Evolutionary conservation across 2,797 vertebrate species (phyloP), one percentile per base, ranked within the genome.

Genomic region (Xiphophorus birchmanni): DNA sequence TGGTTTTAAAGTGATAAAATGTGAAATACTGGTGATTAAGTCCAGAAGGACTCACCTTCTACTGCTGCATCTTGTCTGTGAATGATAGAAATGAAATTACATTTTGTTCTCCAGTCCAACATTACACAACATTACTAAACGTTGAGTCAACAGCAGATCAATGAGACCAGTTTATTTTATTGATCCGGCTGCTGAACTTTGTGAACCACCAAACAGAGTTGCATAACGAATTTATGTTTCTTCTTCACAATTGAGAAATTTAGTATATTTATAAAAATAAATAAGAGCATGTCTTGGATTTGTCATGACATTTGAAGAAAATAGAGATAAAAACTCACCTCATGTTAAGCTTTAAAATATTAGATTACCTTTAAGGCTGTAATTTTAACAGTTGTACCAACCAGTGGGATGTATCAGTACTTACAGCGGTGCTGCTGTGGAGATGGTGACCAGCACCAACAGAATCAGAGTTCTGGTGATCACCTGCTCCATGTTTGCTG

Each of bases 401-500:
- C 11, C 23, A 21, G 37, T 18, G 3, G 18, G 26, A 17, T 48
- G 65, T 0, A 50, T 65, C n/a, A 42, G 79, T 94, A 96, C 96
- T 96, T 80, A 96, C 96, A 5, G 8, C 26, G 94, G 93, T 10
- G 89, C 90, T 15, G 85, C 89, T 0, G 48, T 35, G 26, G 85
- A 74, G 21, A 90, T 54, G 37, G 82, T 72, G 0, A 96, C 69
- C 29, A 81, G 80, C 5, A 93, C 65, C 82, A 90, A 90, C 83
- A 94, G 83, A 77, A 84, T 83, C 40, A 95, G 87, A 23, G 89
- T 73, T 81, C 63, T 79, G 76, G 77, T 67, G 88, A 95, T 18
- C 63, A 94, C 12, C 63, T 80, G 79, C 74, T 89, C 87, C 96
- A 96, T 96, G 86, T n/a, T 91, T 2, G 54, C 77, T 75, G 80